A percentile compares a stretch with the other conserved stretches of the same genome.
These are phyloP conservation scores for Bombycilla garrulus DNA, from an alignment of 2,113 vertebrate species.

Conservation along the genomic window DNA sequence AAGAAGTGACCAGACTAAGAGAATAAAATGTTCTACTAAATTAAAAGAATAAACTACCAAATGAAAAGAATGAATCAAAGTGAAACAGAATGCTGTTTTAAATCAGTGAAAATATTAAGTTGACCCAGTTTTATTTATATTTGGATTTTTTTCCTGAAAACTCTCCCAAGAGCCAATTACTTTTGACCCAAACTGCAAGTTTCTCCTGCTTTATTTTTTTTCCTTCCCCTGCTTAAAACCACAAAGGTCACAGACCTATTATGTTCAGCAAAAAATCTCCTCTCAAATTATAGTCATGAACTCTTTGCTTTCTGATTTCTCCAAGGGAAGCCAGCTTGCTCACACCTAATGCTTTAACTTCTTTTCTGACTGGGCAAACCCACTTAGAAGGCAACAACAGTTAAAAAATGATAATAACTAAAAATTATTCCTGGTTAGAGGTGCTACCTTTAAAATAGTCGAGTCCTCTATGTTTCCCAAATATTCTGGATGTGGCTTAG, in stretches of 20 bases:
- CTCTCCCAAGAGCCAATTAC: not conserved
- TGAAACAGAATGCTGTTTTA: not conserved
- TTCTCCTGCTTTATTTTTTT: not conserved
- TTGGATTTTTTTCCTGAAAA: not conserved
- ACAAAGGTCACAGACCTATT: not conserved
- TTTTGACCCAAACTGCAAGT: constrained; percentile 4
- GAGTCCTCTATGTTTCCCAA: not conserved
- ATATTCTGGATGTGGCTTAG: not conserved
- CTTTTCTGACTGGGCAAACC: not conserved
- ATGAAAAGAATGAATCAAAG: not conserved
- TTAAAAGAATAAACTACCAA: not conserved
- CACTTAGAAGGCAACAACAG: not conserved
- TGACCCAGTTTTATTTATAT: constrained; percentile 4
- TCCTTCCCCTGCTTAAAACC: not conserved
- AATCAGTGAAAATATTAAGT: not conserved
- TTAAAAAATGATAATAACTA: not conserved
- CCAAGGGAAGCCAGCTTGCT: not conserved
- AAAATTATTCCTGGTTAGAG: not conserved
- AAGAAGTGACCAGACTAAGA: not conserved
- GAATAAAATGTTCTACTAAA: constrained; percentile 28
- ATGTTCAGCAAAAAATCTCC: not conserved
- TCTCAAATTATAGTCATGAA: not conserved
- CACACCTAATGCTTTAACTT: not conserved
- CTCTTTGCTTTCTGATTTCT: not conserved
- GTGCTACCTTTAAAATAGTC: not conserved